Evolutionary conservation across 53 echinoderm and acorn worm species (phyloP), one percentile per base, ranked within the genome.

Genomic region (Arbacia lixula): DNA sequence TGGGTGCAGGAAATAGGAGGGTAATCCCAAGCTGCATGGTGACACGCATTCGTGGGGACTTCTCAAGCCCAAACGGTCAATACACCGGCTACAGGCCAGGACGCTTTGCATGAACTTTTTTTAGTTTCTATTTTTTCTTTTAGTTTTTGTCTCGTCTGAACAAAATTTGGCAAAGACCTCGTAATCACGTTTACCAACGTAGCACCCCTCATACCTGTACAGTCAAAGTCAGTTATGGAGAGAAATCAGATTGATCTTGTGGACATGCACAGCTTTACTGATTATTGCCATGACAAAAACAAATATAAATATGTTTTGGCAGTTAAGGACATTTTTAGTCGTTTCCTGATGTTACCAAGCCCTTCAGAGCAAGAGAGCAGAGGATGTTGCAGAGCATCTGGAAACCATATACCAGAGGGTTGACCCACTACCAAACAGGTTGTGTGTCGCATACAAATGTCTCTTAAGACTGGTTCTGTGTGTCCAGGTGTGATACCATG

Each of bases 181-280:
- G n/a, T n/a, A n/a, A n/a, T n/a, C n/a, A n/a, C n/a, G 19, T 67
- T 66, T 36, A 66, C 36, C 5, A 66, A 66, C n/a, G 35, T 66
- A 36, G 66, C 66, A 66, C 66, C 66, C 10, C 66, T 66, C 35
- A 66, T 66, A 34, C 66, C 66, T 6, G n/a, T 66, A 10, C 12
- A 66, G 35, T 9, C 66, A 32, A 66, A 66, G 36, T 1, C 9
- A 32, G 66, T 66, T 36, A 66, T 66, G 49, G 73, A 43, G 4
- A 40, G 73, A 43, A 43, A 72, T 43, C 49, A 72, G 20, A 43
- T 72, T 12, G 73, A 72, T 49, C 73, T 72, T 8, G 52, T 72
- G 16, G 73, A 72, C 22, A 49, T 72, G 46, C 30, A 28, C 6
- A 46, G 52, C 26, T 12, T 49, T 14, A 6, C 43, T 19, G 46